Percentiles rank a stretch among this genome's conserved stretches.
These are phyloP conservation scores for Anarrhichthys ocellatus DNA, from an alignment of 2,113 vertebrate genomes.

Conservation along the genomic window DNA sequence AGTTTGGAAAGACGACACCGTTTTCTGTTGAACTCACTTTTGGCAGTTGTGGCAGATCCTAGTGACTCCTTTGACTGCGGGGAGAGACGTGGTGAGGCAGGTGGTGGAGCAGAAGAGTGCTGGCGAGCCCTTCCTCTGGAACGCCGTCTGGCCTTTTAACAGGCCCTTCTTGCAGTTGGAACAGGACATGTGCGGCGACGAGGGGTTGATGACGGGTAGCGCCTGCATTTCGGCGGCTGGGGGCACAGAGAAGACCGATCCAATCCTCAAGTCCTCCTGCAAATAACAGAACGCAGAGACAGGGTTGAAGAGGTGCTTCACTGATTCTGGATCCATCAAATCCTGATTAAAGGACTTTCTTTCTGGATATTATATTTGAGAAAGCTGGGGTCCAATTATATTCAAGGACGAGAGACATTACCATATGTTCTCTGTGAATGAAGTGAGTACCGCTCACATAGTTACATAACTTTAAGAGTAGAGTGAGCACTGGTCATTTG, in stretches of 20 bases:
- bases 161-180: conserved; percentile 93
- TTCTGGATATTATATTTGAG: background rate
- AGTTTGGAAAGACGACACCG: background rate
- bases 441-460: background rate
- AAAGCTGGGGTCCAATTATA: background rate
- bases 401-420: background rate
- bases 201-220: conserved; percentile 6
- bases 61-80: conserved; percentile 77
- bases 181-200: conserved; percentile 89
- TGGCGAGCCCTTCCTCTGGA: conserved; percentile 95
- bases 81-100: conserved; percentile 78
- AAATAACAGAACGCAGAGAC: background rate
- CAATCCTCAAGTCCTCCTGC: conserved; percentile 96
- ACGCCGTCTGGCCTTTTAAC: conserved; percentile 96
- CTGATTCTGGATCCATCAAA: background rate
- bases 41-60: conserved; percentile 92
- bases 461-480: background rate
- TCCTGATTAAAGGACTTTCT: background rate
- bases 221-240: conserved; percentile 54
- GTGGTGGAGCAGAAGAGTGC: conserved; percentile 94
- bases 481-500: background rate
- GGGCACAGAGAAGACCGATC: conserved; percentile 94
- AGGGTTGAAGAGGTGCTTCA: background rate
- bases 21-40: conserved; percentile 84
- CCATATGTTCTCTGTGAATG: background rate